Evolutionary conservation across 2,797 vertebrate genomes (phyloP).

Genomic region (Mastacembelus armatus): DNA sequence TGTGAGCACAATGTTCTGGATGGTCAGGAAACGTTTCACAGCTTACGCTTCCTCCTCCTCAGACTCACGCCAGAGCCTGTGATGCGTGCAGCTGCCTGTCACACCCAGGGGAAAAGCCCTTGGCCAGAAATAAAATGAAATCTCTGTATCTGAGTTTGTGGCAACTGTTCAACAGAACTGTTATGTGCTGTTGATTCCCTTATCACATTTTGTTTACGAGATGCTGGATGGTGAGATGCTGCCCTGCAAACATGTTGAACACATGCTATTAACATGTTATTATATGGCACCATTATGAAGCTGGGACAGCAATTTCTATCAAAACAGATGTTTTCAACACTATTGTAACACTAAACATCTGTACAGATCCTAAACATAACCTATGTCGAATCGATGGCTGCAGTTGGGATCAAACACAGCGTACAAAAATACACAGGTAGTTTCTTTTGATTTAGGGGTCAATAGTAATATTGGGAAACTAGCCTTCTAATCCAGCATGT

Average conservation of each 20-base stretch:
- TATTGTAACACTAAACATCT: no score
- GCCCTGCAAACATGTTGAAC: slow-evolving; percentile 8
- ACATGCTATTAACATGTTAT: slow-evolving; percentile 1
- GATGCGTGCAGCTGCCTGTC: slow-evolving; percentile 59
- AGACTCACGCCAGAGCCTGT: slow-evolving; percentile 41
- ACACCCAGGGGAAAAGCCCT: slow-evolving; percentile 41
- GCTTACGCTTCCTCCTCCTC: slow-evolving; percentile 47
- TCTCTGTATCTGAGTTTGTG: slow-evolving; percentile 21
- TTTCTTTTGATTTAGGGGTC: no score
- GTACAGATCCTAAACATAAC: no score
- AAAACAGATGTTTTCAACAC: slow-evolving; percentile 8
- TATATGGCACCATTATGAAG: background rate
- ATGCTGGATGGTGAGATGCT: background rate
- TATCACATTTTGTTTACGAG: slow-evolving; percentile 22
- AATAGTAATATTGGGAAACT: no score
- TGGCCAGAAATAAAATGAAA: slow-evolving; percentile 40
- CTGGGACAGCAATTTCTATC: slow-evolving; percentile 5
- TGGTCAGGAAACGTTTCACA: slow-evolving; percentile 40
- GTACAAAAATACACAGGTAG: no score
- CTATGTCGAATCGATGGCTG: no score
- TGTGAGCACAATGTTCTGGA: slow-evolving; percentile 58
- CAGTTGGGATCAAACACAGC: no score
- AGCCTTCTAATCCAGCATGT: no score
- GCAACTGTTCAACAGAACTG: background rate
- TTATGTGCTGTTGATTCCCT: slow-evolving; percentile 10